These are phyloP conservation scores for Anolis apletophallus DNA, from an alignment of 2,797 vertebrate species.

Conservation along the genomic window DNA sequence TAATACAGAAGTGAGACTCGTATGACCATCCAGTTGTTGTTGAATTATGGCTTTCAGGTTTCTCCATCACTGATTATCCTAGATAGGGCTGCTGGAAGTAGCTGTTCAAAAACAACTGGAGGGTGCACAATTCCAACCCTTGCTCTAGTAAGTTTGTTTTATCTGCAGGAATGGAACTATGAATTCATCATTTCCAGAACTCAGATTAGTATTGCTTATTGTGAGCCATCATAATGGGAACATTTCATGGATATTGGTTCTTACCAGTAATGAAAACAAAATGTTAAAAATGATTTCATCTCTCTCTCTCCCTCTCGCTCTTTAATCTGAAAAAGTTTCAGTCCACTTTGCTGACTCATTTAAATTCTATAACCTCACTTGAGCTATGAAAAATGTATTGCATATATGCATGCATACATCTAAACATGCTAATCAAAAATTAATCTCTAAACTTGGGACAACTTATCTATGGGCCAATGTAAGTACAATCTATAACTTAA, in stretches of 20 bases:
- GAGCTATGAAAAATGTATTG: not conserved
- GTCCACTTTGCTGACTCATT: not conserved
- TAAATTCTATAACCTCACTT: not conserved
- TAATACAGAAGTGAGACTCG: not conserved
- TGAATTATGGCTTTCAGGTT: too few relatives aligned
- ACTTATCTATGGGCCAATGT: too few relatives aligned
- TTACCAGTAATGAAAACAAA: slow-evolving; percentile 12
- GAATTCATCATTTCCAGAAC: not conserved
- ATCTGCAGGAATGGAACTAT: not conserved
- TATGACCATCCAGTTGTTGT: too few relatives aligned
- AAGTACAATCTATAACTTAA: too few relatives aligned
- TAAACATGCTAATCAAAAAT: too few relatives aligned
- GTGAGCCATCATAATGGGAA: slow-evolving; percentile 20
- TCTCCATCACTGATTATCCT: too few relatives aligned
- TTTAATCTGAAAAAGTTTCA: slow-evolving; percentile 15
- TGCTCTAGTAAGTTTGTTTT: not conserved
- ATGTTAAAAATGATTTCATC: not conserved
- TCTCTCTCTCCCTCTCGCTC: fast-evolving
- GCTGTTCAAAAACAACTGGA: too few relatives aligned
- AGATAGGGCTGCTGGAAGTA: too few relatives aligned
- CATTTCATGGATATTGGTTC: not conserved
- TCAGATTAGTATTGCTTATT: slow-evolving; percentile 19
- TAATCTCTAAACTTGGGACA: too few relatives aligned
- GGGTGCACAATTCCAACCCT: too few relatives aligned
- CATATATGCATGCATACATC: too few relatives aligned